These are phyloP conservation scores for Cheilosia grossa DNA, from an alignment of 2,888 invertebrate species.

Conservation along the genomic window DNA sequence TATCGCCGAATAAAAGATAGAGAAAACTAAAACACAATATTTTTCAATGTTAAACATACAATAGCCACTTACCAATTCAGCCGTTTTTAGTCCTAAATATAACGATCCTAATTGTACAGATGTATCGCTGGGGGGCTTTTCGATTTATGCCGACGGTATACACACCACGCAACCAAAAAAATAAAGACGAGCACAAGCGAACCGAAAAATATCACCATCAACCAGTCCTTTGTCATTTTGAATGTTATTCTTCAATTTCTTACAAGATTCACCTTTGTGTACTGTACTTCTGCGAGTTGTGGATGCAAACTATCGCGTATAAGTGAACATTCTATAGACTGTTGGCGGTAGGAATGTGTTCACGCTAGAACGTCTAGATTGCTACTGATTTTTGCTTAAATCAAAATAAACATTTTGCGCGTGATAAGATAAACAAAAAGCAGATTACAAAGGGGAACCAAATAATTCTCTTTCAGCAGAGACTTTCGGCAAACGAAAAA, in stretches of 20 bases:
- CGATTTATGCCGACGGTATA: conserved; percentile 10
- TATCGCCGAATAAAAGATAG: too few species aligned
- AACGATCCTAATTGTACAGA: conserved; percentile 25
- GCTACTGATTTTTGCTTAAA: conserved; percentile 29
- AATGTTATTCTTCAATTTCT: neutral
- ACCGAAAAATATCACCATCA: conserved; percentile 38
- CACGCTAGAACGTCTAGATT: neutral
- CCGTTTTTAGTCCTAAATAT: neutral
- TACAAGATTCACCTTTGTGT: neutral
- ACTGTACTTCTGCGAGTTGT: too few species aligned
- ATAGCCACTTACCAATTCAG: neutral
- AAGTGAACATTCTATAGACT: neutral
- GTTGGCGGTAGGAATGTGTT: neutral
- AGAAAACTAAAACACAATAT: neutral
- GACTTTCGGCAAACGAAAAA: neutral
- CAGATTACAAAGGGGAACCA: conserved; percentile 36
- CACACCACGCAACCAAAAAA: conserved; percentile 11
- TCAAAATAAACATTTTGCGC: conserved; percentile 9
- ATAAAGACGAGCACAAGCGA: conserved; percentile 34
- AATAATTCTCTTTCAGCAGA: conserved; percentile 33
- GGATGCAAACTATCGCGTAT: too few species aligned
- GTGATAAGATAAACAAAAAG: conserved; percentile 49
- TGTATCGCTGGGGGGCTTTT: conserved; percentile 16
- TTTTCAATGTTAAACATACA: neutral
- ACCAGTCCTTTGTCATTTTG: conserved; percentile 41